These are phyloP conservation scores for Cyprinella venusta DNA, from an alignment of 2,797 vertebrate genomes.

Conservation along the genomic window DNA sequence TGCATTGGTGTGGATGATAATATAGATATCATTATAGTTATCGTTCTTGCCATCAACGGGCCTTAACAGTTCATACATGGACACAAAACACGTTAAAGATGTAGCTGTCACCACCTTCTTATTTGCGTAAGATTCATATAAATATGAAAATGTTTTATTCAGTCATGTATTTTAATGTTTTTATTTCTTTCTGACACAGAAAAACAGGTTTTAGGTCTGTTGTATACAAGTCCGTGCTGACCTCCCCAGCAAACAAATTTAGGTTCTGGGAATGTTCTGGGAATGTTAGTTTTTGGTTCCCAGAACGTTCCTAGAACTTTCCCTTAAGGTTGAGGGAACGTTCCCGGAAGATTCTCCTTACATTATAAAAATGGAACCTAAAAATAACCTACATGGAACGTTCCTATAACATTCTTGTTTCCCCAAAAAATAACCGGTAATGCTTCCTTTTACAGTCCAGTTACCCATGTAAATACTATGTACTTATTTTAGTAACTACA, in stretches of 20 bases:
- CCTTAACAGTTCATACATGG: conserved; percentile 16
- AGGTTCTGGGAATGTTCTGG: too few species aligned
- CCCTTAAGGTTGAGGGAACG: too few species aligned
- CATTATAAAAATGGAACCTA: too few species aligned
- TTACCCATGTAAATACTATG: too few species aligned
- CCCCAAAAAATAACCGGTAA: too few species aligned
- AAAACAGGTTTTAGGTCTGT: conserved; percentile 34
- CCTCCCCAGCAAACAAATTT: not conserved
- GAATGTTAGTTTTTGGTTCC: too few species aligned
- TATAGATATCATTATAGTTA: not conserved
- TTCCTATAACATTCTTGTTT: too few species aligned
- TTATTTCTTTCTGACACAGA: conserved; percentile 33
- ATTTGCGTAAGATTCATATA: conserved; percentile 25
- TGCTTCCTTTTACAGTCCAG: too few species aligned
- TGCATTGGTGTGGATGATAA: not conserved
- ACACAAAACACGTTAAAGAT: conserved; percentile 27
- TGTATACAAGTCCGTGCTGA: conserved; percentile 36
- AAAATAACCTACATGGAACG: too few species aligned
- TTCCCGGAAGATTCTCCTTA: too few species aligned
- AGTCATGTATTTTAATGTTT: conserved; percentile 24
- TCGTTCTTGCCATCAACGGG: not conserved
- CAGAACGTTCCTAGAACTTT: too few species aligned
- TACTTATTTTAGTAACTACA: too few species aligned
- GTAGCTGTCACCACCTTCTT: conserved; percentile 16
- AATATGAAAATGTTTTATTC: conserved; percentile 25